These are phyloP conservation scores for Diploptera punctata DNA, from an alignment of 2,888 invertebrate species.

Conservation along the genomic window DNA sequence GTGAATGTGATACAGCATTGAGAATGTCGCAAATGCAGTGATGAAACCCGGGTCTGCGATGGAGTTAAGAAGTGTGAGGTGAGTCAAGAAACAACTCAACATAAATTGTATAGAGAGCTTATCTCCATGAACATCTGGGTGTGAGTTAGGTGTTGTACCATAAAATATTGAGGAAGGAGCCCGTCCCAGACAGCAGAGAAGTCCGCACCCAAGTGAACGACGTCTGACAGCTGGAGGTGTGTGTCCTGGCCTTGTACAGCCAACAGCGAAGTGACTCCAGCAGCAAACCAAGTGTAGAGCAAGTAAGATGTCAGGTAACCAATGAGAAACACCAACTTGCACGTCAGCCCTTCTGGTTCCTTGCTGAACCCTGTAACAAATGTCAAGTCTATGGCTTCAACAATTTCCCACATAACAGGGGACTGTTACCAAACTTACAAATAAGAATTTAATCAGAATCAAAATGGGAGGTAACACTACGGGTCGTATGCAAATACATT, in stretches of 20 bases:
- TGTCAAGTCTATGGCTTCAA: no score
- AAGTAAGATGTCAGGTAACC: slow-evolving; percentile 51
- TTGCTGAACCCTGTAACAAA: slow-evolving; percentile 48
- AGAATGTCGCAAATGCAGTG: no score
- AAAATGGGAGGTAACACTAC: no score
- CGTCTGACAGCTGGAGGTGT: slow-evolving; percentile 43
- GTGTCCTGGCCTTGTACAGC: slow-evolving; percentile 47
- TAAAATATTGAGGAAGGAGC: slow-evolving; percentile 23
- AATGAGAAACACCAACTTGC: slow-evolving; percentile 49
- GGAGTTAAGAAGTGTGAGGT: no score
- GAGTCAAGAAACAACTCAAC: no score
- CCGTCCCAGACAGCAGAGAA: slow-evolving; percentile 38
- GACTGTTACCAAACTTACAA: no score
- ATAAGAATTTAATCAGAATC: background rate
- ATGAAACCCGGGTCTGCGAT: no score
- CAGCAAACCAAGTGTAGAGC: slow-evolving; percentile 52
- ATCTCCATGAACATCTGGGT: no score
- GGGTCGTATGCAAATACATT: no score
- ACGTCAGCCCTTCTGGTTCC: slow-evolving; percentile 49
- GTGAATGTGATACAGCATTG: no score
- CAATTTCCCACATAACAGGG: background rate
- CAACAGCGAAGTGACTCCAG: slow-evolving; percentile 51
- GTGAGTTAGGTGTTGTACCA: no score
- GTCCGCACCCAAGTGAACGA: slow-evolving; percentile 43
- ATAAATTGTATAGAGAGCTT: no score